A percentile compares a stretch with the other conserved stretches of the same genome.
phyloP scores from a whole-genome alignment of 2,113 vertebrate genomes.

The Paralichthys olivaceus region DNA sequence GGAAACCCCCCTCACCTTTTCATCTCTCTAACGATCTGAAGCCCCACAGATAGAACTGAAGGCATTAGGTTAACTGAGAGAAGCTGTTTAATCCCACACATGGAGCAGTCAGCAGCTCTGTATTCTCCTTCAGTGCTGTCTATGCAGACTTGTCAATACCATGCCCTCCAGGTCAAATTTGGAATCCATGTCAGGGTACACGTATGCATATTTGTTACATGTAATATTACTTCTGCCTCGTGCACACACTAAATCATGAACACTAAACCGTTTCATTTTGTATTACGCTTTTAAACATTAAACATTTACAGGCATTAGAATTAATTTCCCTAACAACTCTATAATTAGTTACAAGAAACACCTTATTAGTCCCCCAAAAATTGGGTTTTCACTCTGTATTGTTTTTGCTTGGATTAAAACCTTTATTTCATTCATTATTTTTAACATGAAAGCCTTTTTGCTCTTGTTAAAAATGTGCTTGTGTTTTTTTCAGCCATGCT shows the following conservation, averaged over 20 bases:
- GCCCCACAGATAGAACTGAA: conserved; percentile 55
- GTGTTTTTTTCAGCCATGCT: conserved; percentile 1
- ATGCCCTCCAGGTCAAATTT: conserved; percentile 35
- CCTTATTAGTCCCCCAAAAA: conserved; percentile 37
- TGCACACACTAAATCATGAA: background rate
- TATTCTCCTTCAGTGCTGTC: conserved; percentile 21
- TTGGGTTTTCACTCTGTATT: background rate
- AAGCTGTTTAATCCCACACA: conserved; percentile 48
- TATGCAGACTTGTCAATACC: conserved; percentile 42
- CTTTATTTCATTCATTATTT: conserved; percentile 46
- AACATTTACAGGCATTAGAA: conserved; percentile 6
- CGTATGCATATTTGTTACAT: conserved; percentile 8
- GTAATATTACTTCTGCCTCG: background rate
- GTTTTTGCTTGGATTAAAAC: conserved; percentile 32
- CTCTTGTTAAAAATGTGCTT: conserved; percentile 6
- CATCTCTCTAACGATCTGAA: conserved; percentile 49
- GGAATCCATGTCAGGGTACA: conserved; percentile 16
- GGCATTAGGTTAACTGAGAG: conserved; percentile 65
- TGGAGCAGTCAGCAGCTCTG: conserved; percentile 32
- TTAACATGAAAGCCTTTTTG: conserved; percentile 57
- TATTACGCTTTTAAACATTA: conserved; percentile 11
- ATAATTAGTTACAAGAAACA: conserved; percentile 30
- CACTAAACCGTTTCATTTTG: conserved; percentile 23
- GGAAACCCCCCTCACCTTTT: conserved; percentile 25
- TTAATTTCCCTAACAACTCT: conserved; percentile 24